These are phyloP conservation scores for Heterodera schachtii DNA, from an alignment of 1,140 invertebrate genomes.

Conservation along the genomic window DNA sequence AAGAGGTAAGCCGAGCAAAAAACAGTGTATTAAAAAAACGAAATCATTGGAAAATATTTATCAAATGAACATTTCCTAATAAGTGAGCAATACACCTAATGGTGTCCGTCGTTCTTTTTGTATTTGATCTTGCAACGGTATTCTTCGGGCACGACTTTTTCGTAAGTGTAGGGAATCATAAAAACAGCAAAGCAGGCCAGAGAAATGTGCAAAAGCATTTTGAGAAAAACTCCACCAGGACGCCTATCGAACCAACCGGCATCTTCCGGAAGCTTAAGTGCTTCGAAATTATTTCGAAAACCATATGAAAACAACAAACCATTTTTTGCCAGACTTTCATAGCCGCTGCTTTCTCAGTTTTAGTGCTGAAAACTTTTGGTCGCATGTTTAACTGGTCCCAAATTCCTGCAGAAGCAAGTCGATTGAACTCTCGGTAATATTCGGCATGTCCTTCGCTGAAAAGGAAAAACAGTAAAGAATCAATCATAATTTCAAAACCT, in stretches of 20 bases:
- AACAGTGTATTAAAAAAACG: neutral
- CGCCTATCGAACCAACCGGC: neutral
- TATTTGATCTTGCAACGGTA: constrained; percentile 21
- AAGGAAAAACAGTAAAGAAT: neutral
- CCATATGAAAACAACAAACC: constrained; percentile 6
- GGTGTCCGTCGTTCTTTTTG: neutral
- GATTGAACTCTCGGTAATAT: constrained; percentile 11
- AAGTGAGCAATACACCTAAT: neutral
- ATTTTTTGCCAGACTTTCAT: constrained; percentile 17
- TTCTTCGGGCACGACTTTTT: constrained; percentile 12
- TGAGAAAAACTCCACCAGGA: neutral
- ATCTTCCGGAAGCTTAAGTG: neutral
- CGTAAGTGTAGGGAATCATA: constrained; percentile 9
- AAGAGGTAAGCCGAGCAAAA: neutral
- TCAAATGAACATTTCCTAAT: neutral
- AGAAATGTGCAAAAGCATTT: neutral
- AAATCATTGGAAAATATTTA: constrained; percentile 10
- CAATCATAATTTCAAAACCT: neutral
- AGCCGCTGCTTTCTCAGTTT: constrained; percentile 17
- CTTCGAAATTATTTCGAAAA: no score
- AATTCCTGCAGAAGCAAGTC: constrained; percentile 10
- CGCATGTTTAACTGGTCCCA: constrained; percentile 15
- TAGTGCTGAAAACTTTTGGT: constrained; percentile 12
- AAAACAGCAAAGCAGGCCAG: neutral
- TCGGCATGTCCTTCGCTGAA: constrained; percentile 1